phyloP scores from a whole-genome alignment of 2,888 invertebrate genomes.

The Pyralis farinalis region DNA sequence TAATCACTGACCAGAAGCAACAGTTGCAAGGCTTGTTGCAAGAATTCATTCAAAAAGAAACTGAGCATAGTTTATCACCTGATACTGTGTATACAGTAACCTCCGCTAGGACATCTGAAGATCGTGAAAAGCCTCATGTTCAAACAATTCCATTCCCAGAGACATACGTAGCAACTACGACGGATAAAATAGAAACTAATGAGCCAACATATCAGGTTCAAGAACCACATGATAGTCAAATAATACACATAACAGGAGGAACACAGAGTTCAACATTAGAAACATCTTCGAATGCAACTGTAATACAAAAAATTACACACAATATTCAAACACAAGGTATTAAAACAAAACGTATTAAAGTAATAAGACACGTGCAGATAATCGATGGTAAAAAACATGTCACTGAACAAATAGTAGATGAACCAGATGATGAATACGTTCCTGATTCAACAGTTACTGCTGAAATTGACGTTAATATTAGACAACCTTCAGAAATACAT shows the following conservation, averaged over 20 bases:
- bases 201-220: constrained; percentile 4
- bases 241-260: constrained; percentile 11
- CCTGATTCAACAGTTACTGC: constrained; percentile 48
- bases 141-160: constrained; percentile 33
- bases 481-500: constrained; percentile 13
- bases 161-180: constrained; percentile 37
- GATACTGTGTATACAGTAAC: constrained; percentile 16
- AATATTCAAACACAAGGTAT: constrained; percentile 47
- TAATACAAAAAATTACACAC: constrained; percentile 86
- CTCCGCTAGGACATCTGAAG: constrained; percentile 22
- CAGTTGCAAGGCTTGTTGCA: constrained; percentile 36
- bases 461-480: constrained; percentile 43
- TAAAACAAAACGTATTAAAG: constrained; percentile 68
- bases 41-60: constrained; percentile 50
- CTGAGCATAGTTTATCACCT: constrained; percentile 21
- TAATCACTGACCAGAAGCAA: constrained; percentile 23
- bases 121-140: constrained; percentile 32
- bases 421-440: constrained; percentile 79
- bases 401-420: constrained; percentile 89
- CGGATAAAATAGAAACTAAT: not conserved
- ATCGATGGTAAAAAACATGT: constrained; percentile 90
- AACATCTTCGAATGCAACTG: constrained; percentile 73
- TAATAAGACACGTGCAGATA: constrained; percentile 86
- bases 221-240: constrained; percentile 9
- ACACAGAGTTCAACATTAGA: constrained; percentile 20